A percentile compares a stretch with the other conserved stretches of the same genome.
These are phyloP conservation scores for Uria lomvia DNA, from an alignment of 2,113 vertebrate genomes.

Conservation along the genomic window DNA sequence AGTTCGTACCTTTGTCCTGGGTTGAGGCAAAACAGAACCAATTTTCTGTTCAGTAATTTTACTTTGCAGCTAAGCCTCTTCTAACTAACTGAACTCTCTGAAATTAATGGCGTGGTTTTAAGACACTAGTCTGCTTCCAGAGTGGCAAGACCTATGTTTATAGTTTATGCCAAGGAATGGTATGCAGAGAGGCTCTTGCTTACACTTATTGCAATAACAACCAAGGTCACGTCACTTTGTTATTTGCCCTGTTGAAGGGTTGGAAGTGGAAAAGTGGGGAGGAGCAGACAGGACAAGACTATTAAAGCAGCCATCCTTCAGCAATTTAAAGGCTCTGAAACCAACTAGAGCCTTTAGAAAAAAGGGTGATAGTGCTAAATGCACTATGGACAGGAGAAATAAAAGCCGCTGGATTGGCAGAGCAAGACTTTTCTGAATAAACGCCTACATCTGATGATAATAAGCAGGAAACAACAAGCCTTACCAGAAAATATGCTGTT, in stretches of 20 bases:
- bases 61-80: no score
- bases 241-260: no score
- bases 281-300: not conserved
- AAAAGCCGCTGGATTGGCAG: not conserved
- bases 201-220: not conserved
- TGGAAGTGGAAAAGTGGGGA: no score
- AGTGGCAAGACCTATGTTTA: no score
- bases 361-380: not conserved
- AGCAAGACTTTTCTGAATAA: not conserved
- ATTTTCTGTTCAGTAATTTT: not conserved
- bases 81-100: no score
- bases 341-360: not conserved
- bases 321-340: not conserved
- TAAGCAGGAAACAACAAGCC: not conserved
- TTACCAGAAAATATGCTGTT: not conserved
- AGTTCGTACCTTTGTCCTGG: not conserved
- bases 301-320: not conserved
- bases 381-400: not conserved
- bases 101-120: no score
- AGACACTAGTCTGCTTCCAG: no score
- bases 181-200: not conserved
- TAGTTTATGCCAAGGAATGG: not conserved
- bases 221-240: not conserved
- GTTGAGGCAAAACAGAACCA: not conserved
- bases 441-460: not conserved